Evolutionary conservation across 1,140 invertebrate genomes (phyloP).

Genomic region (Aethina tumida): DNA sequence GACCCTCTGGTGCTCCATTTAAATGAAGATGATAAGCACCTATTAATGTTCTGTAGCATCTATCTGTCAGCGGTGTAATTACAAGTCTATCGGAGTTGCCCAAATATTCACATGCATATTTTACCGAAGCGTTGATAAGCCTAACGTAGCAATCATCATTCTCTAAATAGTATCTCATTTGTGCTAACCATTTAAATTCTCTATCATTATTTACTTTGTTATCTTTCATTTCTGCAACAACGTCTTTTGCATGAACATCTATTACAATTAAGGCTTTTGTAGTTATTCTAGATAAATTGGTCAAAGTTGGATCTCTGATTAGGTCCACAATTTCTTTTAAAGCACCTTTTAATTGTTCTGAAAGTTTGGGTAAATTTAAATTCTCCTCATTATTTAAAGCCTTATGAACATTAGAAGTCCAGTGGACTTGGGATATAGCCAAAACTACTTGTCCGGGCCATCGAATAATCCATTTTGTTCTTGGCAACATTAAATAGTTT

Average conservation of each 20-base stretch:
- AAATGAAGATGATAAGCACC: slow-evolving; percentile 80
- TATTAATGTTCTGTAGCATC: slow-evolving; percentile 80
- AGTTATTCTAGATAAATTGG: slow-evolving; percentile 60
- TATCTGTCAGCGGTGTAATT: slow-evolving; percentile 72
- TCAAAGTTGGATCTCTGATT: slow-evolving; percentile 45
- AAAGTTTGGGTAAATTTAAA: slow-evolving; percentile 20
- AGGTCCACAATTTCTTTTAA: slow-evolving; percentile 54
- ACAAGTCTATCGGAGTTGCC: slow-evolving; percentile 68
- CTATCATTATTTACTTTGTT: slow-evolving; percentile 58
- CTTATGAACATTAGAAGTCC: slow-evolving; percentile 72
- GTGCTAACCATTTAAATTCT: slow-evolving; percentile 87
- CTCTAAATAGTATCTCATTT: slow-evolving; percentile 77
- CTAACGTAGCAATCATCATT: slow-evolving; percentile 66
- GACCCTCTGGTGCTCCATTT: slow-evolving; percentile 79
- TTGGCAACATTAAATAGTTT: slow-evolving; percentile 53
- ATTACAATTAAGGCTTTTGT: slow-evolving; percentile 81
- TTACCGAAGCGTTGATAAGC: slow-evolving; percentile 77
- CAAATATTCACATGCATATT: slow-evolving; percentile 87
- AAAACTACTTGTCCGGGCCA: slow-evolving; percentile 88
- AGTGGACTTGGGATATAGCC: slow-evolving; percentile 80
- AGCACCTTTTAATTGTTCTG: slow-evolving; percentile 33
- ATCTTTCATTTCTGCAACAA: slow-evolving; percentile 62
- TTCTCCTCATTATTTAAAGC: slow-evolving; percentile 49
- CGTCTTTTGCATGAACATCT: slow-evolving; percentile 86
- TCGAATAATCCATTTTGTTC: slow-evolving; percentile 61